Conservation (phyloP, 2,888 invertebrate species). For the Byasa hedistus region DNA sequence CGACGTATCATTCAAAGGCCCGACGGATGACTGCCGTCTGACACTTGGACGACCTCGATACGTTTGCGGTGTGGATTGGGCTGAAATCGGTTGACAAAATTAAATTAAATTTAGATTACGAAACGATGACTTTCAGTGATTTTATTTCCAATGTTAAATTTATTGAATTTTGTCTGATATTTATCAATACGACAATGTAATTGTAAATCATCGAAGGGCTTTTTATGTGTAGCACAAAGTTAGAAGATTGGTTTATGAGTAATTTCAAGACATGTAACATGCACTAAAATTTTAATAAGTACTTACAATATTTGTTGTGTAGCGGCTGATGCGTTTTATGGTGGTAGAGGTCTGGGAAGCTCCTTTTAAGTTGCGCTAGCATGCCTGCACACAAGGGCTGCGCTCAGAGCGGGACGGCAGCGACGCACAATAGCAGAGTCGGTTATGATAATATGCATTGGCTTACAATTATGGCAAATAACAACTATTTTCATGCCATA, state of each 20-base stretch:
- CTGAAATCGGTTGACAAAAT: slow-evolving; percentile 59
- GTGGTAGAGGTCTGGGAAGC: slow-evolving; percentile 91
- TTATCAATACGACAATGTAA: background rate
- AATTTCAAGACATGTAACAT: slow-evolving; percentile 31
- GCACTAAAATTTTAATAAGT: slow-evolving; percentile 60
- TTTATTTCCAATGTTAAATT: background rate
- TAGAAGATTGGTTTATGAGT: background rate
- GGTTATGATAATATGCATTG: slow-evolving; percentile 30
- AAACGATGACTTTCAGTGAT: background rate
- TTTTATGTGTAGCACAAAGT: background rate
- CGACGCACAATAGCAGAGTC: slow-evolving; percentile 33
- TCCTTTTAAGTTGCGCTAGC: slow-evolving; percentile 93
- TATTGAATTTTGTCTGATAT: background rate
- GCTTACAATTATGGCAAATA: background rate
- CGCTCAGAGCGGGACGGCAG: slow-evolving; percentile 73
- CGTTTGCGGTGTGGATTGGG: slow-evolving; percentile 82
- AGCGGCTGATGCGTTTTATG: slow-evolving; percentile 88
- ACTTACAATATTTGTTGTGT: slow-evolving; percentile 85
- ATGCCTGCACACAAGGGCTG: slow-evolving; percentile 87
- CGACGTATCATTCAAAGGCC: slow-evolving; percentile 79
- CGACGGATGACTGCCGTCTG: slow-evolving; percentile 82
- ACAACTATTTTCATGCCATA: background rate
- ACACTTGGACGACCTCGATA: slow-evolving; percentile 80
- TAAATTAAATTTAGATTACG: background rate
- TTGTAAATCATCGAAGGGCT: background rate